Evolutionary conservation across 1,140 invertebrate species (phyloP).

Genomic region (Trachymyrmex septentrionalis): DNA sequence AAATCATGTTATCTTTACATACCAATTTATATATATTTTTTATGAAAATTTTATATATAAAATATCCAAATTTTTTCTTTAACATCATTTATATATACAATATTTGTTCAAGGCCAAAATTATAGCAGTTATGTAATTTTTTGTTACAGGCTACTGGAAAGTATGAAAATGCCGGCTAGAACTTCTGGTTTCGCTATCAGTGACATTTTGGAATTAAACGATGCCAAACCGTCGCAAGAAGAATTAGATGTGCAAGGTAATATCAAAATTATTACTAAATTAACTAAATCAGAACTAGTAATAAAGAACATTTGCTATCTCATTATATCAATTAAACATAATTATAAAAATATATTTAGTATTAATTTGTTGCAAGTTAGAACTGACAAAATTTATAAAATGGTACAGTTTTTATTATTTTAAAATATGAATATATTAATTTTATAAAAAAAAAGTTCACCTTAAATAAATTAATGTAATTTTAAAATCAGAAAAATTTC

Average conservation of each 20-base stretch:
- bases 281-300: not conserved
- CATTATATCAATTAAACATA: not conserved
- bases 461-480: not conserved
- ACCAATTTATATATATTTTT: not conserved
- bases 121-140: conserved; percentile 8
- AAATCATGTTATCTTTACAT: not conserved
- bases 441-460: not conserved
- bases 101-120: not conserved
- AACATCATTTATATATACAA: not conserved
- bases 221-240: conserved; percentile 81
- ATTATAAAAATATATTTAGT: not conserved
- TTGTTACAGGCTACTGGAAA: conserved; percentile 86
- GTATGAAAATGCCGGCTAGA: conserved; percentile 87
- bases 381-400: not conserved
- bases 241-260: conserved; percentile 81
- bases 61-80: not conserved
- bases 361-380: not conserved
- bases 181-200: conserved; percentile 92
- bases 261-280: too few species aligned
- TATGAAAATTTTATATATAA: not conserved
- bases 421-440: not conserved
- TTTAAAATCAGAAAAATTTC: not conserved
- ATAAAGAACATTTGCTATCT: not conserved
- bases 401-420: not conserved
- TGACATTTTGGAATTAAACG: conserved; percentile 91